Evolutionary conservation across 1,140 invertebrate genomes (phyloP), one percentile per base, ranked within the genome.

Genomic region (Oscheius sp.): DNA sequence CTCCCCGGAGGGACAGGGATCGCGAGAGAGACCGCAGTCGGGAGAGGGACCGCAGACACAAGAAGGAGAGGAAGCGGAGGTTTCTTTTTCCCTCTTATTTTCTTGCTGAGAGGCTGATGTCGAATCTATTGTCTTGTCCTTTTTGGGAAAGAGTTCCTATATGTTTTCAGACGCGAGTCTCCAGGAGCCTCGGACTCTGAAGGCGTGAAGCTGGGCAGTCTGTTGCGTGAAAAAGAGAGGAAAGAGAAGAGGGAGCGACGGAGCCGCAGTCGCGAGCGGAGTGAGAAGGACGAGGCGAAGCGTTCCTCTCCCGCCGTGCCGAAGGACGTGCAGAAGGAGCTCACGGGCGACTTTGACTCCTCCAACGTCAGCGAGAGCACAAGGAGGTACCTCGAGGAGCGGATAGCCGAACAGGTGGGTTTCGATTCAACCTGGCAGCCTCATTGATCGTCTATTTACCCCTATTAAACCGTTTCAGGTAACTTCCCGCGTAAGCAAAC

Each of bases 361-460:
- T 23, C 66, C 3, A 58, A 32, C 13, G n/a, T 68, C 46, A 29
- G 20, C 29, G 66, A 68, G 15, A 62, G n/a, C 23, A 49, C 66
- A 18, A 49, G 20, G 46, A 3, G n/a, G 28, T 68, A 49, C 52
- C 38, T 68, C 23, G 66, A 68, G 32, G 26, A 63, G 1, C 3
- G 66, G 52, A 59, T 68, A 20, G 28, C 66, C 28, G 66, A 68
- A 29, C 66, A 68, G 46, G 66, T 68, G 63, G 20, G 15, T 13
- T 68, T n/a, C 0, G 23, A 45, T 45, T 45, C 23, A 18, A 15
- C 23, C 23, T 18, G 18, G 23, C 23, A 18, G 18, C 18, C 23
- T 45, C 31, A 18, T 63, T 63, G 15, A 7, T 63, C 36, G 7
- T 10, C 10, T 34, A 10, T 34, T 0, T 32, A 13, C 35, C 15